A percentile compares a stretch with the other conserved stretches of the same genome.
Evolutionary conservation across 2,888 invertebrate species (phyloP).

Genomic region (Crioceris asparagi): DNA sequence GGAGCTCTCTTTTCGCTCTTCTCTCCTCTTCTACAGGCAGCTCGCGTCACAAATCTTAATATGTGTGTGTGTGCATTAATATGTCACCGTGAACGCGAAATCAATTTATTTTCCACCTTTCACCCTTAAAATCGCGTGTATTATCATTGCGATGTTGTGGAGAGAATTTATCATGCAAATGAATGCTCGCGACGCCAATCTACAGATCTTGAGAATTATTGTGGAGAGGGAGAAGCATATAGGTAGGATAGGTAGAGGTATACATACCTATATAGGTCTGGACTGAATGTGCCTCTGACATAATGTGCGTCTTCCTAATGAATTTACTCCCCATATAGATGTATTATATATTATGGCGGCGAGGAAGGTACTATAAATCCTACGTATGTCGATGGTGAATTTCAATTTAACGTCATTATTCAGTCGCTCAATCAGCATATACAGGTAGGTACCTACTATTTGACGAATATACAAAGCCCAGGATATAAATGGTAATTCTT

Average conservation of each 20-base stretch:
- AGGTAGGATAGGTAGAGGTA: too few relatives aligned
- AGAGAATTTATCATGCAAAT: slow-evolving; percentile 39
- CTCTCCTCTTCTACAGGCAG: too few relatives aligned
- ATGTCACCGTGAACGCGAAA: slow-evolving; percentile 39
- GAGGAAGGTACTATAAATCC: too few relatives aligned
- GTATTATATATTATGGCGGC: slow-evolving; percentile 10
- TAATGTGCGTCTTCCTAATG: slow-evolving; percentile 23
- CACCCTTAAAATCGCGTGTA: slow-evolving; percentile 36
- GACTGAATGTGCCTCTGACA: slow-evolving; percentile 20
- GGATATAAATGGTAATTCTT: too few relatives aligned
- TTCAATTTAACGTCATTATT: too few relatives aligned
- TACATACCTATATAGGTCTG: slow-evolving; percentile 9
- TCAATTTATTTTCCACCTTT: slow-evolving; percentile 41
- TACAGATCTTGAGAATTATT: slow-evolving; percentile 10
- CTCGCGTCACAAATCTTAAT: slow-evolving; percentile 37
- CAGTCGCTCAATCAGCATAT: too few relatives aligned
- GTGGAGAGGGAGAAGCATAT: slow-evolving; percentile 13
- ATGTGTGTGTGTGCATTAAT: slow-evolving; percentile 40
- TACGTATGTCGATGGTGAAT: too few relatives aligned
- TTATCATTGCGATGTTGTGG: slow-evolving; percentile 26
- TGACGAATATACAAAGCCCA: too few relatives aligned
- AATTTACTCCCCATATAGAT: slow-evolving; percentile 20
- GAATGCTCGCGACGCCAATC: slow-evolving; percentile 33
- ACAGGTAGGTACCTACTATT: too few relatives aligned
- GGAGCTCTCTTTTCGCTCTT: too few relatives aligned